Percentiles rank a stretch among this genome's conserved stretches.
Conservation (phyloP, 2,888 invertebrate genomes). For the Xestia xanthographa region DNA sequence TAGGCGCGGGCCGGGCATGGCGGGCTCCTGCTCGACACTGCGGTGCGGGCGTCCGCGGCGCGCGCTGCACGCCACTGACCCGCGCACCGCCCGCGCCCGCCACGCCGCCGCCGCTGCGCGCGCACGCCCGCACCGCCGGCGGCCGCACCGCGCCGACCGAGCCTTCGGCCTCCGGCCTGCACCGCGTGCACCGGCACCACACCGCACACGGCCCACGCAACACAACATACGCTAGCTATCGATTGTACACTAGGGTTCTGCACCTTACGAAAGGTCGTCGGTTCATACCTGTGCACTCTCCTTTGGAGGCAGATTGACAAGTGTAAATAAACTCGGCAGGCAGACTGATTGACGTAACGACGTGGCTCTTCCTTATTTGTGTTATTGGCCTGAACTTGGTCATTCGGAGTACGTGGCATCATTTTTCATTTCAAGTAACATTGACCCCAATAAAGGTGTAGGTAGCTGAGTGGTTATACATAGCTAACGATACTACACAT, state of each 20-base stretch:
- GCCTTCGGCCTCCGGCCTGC: conserved; percentile 75
- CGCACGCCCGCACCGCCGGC: conserved; percentile 81
- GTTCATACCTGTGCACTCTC: conserved; percentile 54
- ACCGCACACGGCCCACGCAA: conserved; percentile 76
- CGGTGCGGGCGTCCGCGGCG: conserved; percentile 90
- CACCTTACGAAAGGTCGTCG: conserved; percentile 70
- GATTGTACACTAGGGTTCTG: conserved; percentile 76
- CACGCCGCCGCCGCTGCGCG: conserved; percentile 78
- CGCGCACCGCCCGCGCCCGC: conserved; percentile 86
- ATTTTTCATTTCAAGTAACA: conserved; percentile 25
- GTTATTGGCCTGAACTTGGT: conserved; percentile 29
- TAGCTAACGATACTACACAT: conserved; percentile 23
- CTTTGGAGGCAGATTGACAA: conserved; percentile 57
- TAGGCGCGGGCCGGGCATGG: conserved; percentile 90
- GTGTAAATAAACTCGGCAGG: conserved; percentile 62
- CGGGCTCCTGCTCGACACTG: conserved; percentile 90
- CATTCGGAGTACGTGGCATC: conserved; percentile 1
- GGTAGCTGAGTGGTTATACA: conserved; percentile 23
- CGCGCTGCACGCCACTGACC: conserved; percentile 89
- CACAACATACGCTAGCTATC: conserved; percentile 74
- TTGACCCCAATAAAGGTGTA: conserved; percentile 33
- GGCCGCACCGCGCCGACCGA: conserved; percentile 75
- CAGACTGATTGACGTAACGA: conserved; percentile 42
- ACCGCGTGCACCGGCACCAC: conserved; percentile 81
- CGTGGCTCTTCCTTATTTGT: conserved; percentile 41